These are phyloP conservation scores for Drosophila mimica DNA, from an alignment of 2,888 invertebrate species.

Conservation along the genomic window DNA sequence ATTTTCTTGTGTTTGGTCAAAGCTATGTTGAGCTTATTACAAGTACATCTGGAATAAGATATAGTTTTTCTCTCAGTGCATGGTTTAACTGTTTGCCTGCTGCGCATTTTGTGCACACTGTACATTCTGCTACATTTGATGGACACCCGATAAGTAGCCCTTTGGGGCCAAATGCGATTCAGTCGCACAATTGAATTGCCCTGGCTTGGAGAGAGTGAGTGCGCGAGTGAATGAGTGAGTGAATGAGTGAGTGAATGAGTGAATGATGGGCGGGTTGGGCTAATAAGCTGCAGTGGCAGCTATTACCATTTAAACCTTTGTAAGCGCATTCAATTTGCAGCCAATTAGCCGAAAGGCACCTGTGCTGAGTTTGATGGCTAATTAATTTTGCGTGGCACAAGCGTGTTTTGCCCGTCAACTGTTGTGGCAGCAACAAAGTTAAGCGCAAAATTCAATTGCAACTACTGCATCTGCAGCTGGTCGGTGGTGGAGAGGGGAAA, in stretches of 20 bases:
- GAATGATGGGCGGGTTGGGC: slow-evolving; percentile 29
- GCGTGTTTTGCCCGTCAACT: not conserved
- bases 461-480: slow-evolving; percentile 64
- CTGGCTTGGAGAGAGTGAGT: not conserved
- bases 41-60: not conserved
- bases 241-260: slow-evolving; percentile 8
- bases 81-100: slow-evolving; percentile 20
- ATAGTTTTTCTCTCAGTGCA: not conserved
- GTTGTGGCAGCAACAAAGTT: slow-evolving; percentile 57
- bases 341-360: slow-evolving; percentile 64
- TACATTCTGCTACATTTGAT: slow-evolving; percentile 37
- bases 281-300: slow-evolving; percentile 50
- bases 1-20: not conserved
- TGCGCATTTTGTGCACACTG: slow-evolving; percentile 46
- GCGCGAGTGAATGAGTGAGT: slow-evolving; percentile 5
- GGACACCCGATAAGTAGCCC: slow-evolving; percentile 41
- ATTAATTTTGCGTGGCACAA: slow-evolving; percentile 55
- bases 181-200: slow-evolving; percentile 40
- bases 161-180: slow-evolving; percentile 31
- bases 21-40: too few relatives aligned
- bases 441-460: slow-evolving; percentile 80
- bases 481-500: too few relatives aligned
- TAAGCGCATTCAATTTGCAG: slow-evolving; percentile 35
- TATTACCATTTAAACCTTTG: slow-evolving; percentile 16
- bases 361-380: slow-evolving; percentile 57